Conservation (phyloP, 2,888 invertebrate genomes). For the Polietes domitor region DNA sequence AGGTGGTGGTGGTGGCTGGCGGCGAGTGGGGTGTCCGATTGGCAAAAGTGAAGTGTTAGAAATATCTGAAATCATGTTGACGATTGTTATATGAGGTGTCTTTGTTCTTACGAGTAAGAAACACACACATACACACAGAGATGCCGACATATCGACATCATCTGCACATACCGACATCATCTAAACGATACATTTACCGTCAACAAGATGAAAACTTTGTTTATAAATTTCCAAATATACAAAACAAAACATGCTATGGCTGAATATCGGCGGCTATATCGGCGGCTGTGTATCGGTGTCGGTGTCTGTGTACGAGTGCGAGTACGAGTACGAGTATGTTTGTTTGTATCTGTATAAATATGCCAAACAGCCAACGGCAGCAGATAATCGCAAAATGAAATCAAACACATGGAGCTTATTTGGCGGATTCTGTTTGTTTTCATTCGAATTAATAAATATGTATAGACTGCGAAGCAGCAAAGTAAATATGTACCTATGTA, state of each 20-base stretch:
- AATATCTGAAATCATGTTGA: slow-evolving; percentile 42
- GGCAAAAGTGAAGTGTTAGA: slow-evolving; percentile 31
- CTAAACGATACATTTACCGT: not conserved
- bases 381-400: slow-evolving; percentile 7
- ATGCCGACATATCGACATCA: not conserved
- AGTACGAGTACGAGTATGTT: not conserved
- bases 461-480: not conserved
- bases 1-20: not conserved
- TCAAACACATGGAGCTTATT: slow-evolving; percentile 15
- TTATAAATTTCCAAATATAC: slow-evolving; percentile 48
- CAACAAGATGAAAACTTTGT: slow-evolving; percentile 30
- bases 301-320: too few species aligned
- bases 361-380: not conserved
- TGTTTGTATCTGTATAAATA: not conserved
- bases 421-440: slow-evolving; percentile 31
- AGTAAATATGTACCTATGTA: too few species aligned
- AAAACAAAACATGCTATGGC: slow-evolving; percentile 23
- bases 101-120: slow-evolving; percentile 56
- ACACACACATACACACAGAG: too few species aligned
- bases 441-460: slow-evolving; percentile 27
- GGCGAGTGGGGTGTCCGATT: not conserved
- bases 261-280: slow-evolving; percentile 12
- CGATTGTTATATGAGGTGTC: slow-evolving; percentile 56
- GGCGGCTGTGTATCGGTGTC: too few species aligned
- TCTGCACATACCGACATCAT: not conserved